phyloP scores from a whole-genome alignment of 2,113 vertebrate genomes.

The Elachura formosa region DNA sequence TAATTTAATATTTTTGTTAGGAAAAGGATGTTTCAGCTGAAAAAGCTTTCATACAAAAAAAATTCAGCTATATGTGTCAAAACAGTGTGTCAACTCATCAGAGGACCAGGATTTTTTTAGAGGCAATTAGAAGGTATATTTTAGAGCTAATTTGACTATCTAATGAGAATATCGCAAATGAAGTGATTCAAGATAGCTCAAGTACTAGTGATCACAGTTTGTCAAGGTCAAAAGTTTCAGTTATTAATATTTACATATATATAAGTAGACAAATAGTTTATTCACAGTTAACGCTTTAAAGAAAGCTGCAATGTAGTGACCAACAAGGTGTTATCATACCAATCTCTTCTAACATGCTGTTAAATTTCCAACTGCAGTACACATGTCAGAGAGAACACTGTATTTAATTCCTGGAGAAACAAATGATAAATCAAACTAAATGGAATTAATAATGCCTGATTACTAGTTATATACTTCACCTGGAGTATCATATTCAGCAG shows the following conservation, averaged over 20 bases:
- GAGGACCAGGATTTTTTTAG: constrained; percentile 45
- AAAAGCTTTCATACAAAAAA: constrained; percentile 10
- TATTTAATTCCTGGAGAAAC: constrained; percentile 53
- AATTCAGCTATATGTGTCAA: constrained; percentile 17
- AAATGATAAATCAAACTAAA: constrained; percentile 66
- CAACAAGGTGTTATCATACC: constrained; percentile 39
- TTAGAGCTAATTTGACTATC: constrained; percentile 64
- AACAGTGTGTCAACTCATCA: constrained; percentile 52
- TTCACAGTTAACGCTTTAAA: constrained; percentile 35
- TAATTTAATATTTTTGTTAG: no score
- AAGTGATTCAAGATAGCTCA: constrained; percentile 56
- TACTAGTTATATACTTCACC: constrained; percentile 58
- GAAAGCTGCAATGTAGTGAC: constrained; percentile 38
- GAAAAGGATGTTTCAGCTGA: not conserved
- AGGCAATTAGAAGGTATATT: constrained; percentile 65
- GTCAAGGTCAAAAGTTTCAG: constrained; percentile 50
- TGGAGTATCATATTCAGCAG: constrained; percentile 53
- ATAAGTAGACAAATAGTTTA: constrained; percentile 51
- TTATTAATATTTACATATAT: constrained; percentile 65
- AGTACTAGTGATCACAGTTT: constrained; percentile 52
- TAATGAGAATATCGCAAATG: constrained; percentile 60
- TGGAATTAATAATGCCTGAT: constrained; percentile 70
- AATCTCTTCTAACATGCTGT: constrained; percentile 19
- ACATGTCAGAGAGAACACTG: constrained; percentile 38
- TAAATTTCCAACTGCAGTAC: constrained; percentile 31